Evolutionary conservation across 2,888 invertebrate species (phyloP), one percentile per base, ranked within the genome.

Genomic region (Drosophila mettleri): DNA sequence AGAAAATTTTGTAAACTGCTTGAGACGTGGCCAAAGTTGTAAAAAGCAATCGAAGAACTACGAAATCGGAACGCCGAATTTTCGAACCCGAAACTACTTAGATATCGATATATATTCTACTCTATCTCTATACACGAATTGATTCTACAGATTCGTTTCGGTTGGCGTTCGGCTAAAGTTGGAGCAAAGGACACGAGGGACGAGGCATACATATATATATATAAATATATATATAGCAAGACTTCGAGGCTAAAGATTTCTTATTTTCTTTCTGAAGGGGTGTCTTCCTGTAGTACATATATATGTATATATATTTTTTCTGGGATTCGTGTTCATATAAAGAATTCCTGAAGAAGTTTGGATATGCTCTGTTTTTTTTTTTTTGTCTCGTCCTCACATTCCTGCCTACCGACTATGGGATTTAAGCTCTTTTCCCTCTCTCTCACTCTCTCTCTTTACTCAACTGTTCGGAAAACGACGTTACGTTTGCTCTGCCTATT

Each of bases 311-410:
- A 22, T 24, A 22, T 22, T 18, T 9, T 8, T 10, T 27, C 14
- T 18, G 29, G 41, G 46, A 58, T 46, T 49, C 27, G 48, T 52
- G 34, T 49, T 12, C 24, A 10, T 18, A 38, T 24, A 34, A 45
- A 57, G 24, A 36, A 67, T 76, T 79, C 66, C 66, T 80, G 83
- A 83, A 84, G 77, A 80, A 80, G 83, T 80, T 69, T 62, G 84
- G 78, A 81, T 81, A 81, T 83, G 84, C 78, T 86, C 67, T 59
- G 65, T 20, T 43, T 36, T 20, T 46, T 6, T 22, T 31, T 31
- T 8, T 10, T 4, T n/a, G 6, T 33, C 3, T n/a, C n/a, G 20
- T 20, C n/a, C 20, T 6, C 20, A n/a, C 22, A n/a, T 9, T 9
- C 16, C 22, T 29, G 33, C 22, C 22, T 14, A 9, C 29, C 27